Evolutionary conservation across 2,888 invertebrate species (phyloP), one percentile per base, ranked within the genome.

Genomic region (Ommatoiulus sabulosus): DNA sequence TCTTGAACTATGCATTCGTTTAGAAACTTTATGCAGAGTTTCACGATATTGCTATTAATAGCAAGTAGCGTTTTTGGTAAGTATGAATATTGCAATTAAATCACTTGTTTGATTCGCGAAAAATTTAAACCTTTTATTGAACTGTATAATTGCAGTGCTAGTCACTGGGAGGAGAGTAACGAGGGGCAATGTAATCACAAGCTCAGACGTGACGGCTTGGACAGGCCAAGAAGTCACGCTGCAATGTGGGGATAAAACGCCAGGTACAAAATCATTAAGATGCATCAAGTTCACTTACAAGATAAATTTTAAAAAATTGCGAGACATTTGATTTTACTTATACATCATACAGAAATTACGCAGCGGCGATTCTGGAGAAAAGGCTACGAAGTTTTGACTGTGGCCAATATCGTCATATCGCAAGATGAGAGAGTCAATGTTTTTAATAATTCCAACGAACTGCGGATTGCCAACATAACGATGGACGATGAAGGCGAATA

Each of bases 401-500:
- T 88, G 20, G 87, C 90, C 15, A 89, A 46, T 17, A 87, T 90
- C 15, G 88, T 90, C 86, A 89, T 90, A 15, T 57, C 87, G 0
- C 44, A 48, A 17, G 90, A 90, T 48, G 86, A 88, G 12, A 85
- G 90, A 80, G 43, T 89, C 63, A 20, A 44, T 15, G 86, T 88
- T 35, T 20, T 87, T 24, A 89, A 89, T 35, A 87, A 89, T 15
- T 87, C 87, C 10, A 84, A 35, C 5, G 87, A 87, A 87, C 35
- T 90, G 7, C 20, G 20, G 24, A 86, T 90, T n/a, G 63, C 17
- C 48, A 90, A 90, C 48, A 57, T 89, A 17, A 89, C 89, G 3
- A 12, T 24, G 17, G 89, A 89, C 6, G 90, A 90, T 44, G 89
- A 86, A 87, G 90, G 89, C 1, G 87, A 89, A 87, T 90, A 90